Base-by-base conservation (phyloP, 2,888 invertebrate species). In the Allacma fusca region DNA sequence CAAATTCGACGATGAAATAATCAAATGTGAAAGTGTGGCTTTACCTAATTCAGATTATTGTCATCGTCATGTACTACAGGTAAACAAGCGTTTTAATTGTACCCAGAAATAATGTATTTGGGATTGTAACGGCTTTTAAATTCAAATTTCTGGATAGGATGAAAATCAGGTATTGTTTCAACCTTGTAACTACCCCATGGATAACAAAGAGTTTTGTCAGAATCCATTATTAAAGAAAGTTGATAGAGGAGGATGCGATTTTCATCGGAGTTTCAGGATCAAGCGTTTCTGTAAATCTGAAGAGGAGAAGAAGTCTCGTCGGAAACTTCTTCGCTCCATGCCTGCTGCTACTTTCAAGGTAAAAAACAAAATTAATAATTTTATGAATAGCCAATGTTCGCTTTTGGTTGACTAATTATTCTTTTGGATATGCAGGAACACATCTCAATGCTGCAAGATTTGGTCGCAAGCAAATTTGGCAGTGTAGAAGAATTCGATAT, bases 401-500 rank as follows among this genome's bases (percentile, higher is more conserved):
- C n/a, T n/a, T 40, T 40, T 40, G 40, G 7, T 5, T 40, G 13
- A 40, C 7, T 40, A 40, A 5, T 64, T 64, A 68, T 68, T 29
- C 21, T 12, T 34, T 28, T 68, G 28, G 21, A 4, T 68, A 7
- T 67, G 13, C 29, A 72, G 72, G 72, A 72, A 34, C 12, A 26
- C 1, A 16, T 28, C 19, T n/a, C 24, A 2, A 75, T 75, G 75
- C 24, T 75, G 9, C 50, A 75, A 67, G 65, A 65, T 5, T 50
- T 75, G 19, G 44, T 75, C 9, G 75, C 67, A 23, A 34, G 23
- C n/a, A 28, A 50, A 50, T 23, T 75, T 1, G 24, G 5, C 9
- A 67, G 28, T 26, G 21, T 75, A 13, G 50, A 65, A n/a, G 75
- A 75, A 23, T 75, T 67, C 26, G 75, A 75, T 67, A 19, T 24